Evolutionary conservation across 53 echinoderm and acorn worm species (phyloP).

Genomic region (Zoroaster sp.): DNA sequence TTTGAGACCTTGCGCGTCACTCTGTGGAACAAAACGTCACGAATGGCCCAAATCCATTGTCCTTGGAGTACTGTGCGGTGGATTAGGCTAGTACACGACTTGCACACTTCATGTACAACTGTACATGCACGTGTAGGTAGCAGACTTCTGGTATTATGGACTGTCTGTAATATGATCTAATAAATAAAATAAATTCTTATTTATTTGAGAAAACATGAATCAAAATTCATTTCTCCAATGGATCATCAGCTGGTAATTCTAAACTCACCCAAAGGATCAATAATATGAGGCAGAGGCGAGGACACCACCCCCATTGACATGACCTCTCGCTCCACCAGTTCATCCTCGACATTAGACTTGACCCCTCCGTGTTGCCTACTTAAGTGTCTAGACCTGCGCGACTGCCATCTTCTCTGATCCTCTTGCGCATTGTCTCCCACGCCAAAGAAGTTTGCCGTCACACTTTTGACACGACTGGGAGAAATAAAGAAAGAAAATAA

Average conservation of each 20-base stretch:
- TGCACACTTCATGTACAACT: too few relatives aligned
- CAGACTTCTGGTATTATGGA: too few relatives aligned
- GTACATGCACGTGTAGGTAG: too few relatives aligned
- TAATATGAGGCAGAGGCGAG: constrained; percentile 70
- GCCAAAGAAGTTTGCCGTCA: constrained; percentile 95
- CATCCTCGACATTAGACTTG: constrained; percentile 76
- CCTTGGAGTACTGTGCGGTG: too few relatives aligned
- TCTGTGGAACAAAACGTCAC: too few relatives aligned
- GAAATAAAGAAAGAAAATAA: background rate
- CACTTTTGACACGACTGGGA: constrained; percentile 86
- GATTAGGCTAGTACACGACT: too few relatives aligned
- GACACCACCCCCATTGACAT: constrained; percentile 43
- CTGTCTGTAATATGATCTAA: too few relatives aligned
- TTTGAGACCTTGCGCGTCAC: too few relatives aligned
- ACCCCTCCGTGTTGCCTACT: constrained; percentile 89
- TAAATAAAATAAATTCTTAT: too few relatives aligned
- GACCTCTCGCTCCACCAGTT: constrained; percentile 62
- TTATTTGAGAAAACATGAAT: too few relatives aligned
- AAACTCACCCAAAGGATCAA: constrained; percentile 90
- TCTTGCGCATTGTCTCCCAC: constrained; percentile 91
- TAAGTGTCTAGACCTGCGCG: constrained; percentile 79
- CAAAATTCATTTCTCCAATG: too few relatives aligned
- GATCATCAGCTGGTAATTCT: background rate
- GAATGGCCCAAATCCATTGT: too few relatives aligned
- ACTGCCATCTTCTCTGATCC: constrained; percentile 85